phyloP scores from a whole-genome alignment of 2,113 vertebrate species.

The Lonchura striata region DNA sequence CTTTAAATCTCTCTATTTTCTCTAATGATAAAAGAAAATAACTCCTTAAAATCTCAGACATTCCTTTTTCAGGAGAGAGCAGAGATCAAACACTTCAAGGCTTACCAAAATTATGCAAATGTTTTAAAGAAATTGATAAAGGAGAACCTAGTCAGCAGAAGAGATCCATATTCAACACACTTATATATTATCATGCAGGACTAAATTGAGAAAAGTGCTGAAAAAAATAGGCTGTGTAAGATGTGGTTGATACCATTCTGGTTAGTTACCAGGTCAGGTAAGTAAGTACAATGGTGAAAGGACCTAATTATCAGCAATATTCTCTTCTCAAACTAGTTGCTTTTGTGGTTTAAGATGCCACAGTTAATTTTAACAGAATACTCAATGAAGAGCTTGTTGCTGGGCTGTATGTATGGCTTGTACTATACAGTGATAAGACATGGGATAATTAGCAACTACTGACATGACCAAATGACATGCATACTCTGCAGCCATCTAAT shows the following conservation, averaged over 20 bases:
- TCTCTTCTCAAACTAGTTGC: not conserved
- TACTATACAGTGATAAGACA: not conserved
- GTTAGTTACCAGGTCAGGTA: not conserved
- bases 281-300: not conserved
- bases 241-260: not conserved
- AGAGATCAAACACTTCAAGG: not conserved
- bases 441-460: conserved; percentile 14
- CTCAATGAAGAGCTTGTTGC: not conserved
- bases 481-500: not conserved
- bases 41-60: not conserved
- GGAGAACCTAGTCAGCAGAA: not conserved
- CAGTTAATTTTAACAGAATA: not conserved
- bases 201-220: not conserved
- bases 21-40: not conserved
- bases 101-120: not conserved
- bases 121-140: not conserved
- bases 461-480: conserved; percentile 27
- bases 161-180: not conserved
- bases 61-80: not conserved
- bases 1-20: not conserved
- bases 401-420: not conserved
- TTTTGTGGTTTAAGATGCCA: not conserved
- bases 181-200: not conserved
- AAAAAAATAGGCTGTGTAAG: not conserved
- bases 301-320: not conserved